phyloP scores from a whole-genome alignment of 2,888 invertebrate genomes.

The Amorpha juglandis region DNA sequence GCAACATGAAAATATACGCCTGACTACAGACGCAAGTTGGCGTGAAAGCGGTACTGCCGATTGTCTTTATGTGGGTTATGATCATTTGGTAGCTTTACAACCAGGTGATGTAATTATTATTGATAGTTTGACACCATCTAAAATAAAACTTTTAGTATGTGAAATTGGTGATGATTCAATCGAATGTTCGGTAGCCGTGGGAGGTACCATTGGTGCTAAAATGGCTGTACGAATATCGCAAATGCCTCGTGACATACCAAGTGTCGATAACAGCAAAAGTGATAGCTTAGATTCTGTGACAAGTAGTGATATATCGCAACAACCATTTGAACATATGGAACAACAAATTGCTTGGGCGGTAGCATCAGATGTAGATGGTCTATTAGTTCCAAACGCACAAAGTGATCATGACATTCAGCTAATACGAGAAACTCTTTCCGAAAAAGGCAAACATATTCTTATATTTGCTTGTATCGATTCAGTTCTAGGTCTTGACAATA shows the following conservation, averaged over 20 bases:
- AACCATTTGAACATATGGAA: conserved; percentile 88
- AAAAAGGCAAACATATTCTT: conserved; percentile 74
- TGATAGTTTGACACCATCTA: conserved; percentile 69
- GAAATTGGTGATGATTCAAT: conserved; percentile 75
- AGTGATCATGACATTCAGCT: conserved; percentile 58
- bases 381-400: conserved; percentile 68
- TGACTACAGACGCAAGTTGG: conserved; percentile 82
- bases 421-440: conserved; percentile 60
- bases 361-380: conserved; percentile 71
- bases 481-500: conserved; percentile 63
- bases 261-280: conserved; percentile 60
- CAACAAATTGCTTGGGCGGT: conserved; percentile 76
- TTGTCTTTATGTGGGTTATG: conserved; percentile 82
- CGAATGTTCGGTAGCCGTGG: conserved; percentile 79
- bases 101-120: conserved; percentile 78
- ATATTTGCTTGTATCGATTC: conserved; percentile 72
- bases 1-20: conserved; percentile 64
- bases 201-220: conserved; percentile 80
- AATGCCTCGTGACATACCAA: conserved; percentile 71
- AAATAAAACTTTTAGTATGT: conserved; percentile 63
- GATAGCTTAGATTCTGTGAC: conserved; percentile 72
- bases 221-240: conserved; percentile 82
- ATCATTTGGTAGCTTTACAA: conserved; percentile 77
- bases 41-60: conserved; percentile 81
- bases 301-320: conserved; percentile 83